These are phyloP conservation scores for Solenopsis invicta DNA, from an alignment of 1,140 invertebrate species.

Conservation along the genomic window DNA sequence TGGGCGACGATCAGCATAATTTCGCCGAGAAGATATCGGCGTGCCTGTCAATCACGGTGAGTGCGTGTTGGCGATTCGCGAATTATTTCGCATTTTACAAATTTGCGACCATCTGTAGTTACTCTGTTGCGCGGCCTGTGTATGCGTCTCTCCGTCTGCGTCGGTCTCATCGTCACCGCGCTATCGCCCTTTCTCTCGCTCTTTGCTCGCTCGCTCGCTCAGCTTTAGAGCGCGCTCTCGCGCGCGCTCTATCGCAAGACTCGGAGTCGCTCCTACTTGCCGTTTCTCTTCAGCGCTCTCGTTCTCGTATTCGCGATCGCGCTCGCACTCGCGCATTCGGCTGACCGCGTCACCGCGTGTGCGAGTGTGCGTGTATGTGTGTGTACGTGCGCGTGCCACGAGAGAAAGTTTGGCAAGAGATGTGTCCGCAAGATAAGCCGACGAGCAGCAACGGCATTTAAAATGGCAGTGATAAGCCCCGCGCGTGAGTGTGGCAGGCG, in stretches of 20 bases:
- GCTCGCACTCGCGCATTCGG: neutral
- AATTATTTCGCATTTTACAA: slow-evolving; percentile 65
- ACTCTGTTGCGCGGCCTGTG: slow-evolving; percentile 43
- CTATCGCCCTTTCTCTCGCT: slow-evolving; percentile 13
- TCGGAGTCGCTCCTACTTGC: slow-evolving; percentile 51
- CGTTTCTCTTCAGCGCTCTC: slow-evolving; percentile 45
- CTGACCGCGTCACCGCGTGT: slow-evolving; percentile 36
- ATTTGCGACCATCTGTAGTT: slow-evolving; percentile 80
- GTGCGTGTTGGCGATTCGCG: slow-evolving; percentile 38
- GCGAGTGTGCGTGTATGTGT: slow-evolving; percentile 36
- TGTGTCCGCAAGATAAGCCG: slow-evolving; percentile 86
- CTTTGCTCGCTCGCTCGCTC: slow-evolving; percentile 22
- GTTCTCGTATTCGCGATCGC: neutral
- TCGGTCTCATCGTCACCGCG: slow-evolving; percentile 2
- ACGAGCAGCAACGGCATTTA: slow-evolving; percentile 81
- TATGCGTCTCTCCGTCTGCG: slow-evolving; percentile 62
- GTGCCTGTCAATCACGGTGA: slow-evolving; percentile 86
- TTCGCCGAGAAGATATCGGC: slow-evolving; percentile 86
- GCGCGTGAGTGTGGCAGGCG: slow-evolving; percentile 11
- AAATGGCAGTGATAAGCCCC: slow-evolving; percentile 85
- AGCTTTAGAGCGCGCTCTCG: slow-evolving; percentile 19
- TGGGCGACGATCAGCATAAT: slow-evolving; percentile 85
- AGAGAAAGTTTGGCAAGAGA: slow-evolving; percentile 87
- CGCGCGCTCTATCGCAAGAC: slow-evolving; percentile 12
- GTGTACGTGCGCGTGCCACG: slow-evolving; percentile 77